Base-by-base conservation (phyloP, 2,113 vertebrate genomes). In the Antigone vipio region DNA sequence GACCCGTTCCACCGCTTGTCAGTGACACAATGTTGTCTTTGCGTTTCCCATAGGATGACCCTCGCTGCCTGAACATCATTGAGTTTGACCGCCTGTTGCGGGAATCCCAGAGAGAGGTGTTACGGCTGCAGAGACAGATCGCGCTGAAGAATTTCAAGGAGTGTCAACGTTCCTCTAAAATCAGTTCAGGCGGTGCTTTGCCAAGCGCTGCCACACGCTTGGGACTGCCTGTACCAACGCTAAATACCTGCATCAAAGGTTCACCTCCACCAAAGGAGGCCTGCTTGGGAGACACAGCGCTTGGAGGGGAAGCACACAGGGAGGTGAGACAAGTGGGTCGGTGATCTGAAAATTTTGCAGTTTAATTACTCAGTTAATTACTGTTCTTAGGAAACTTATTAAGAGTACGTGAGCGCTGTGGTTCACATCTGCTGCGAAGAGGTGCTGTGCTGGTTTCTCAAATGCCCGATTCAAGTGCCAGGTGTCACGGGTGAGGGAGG, bases 51-150 rank as follows among this genome's bases (percentile, higher is more conserved):
- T 73, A 98, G 98, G 97, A 98, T 2, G 94, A 97, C 64, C 96
- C 95, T 92, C 97, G 69, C 94, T 98, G 98, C 76, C 97, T 98
- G 58, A 98, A 97, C 9, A 19, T 98, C 94, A 88, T 91, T 23
- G 98, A 99, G 92, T 99, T 99, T 15, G 99, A 99, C 93, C 98
- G 98, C 67, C 98, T 99, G 85, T 97, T 99, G 78, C 98, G 98
- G 58, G 99, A 99, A 93, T 99, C 99, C 78, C 99, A 99, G 97
- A 98, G 97, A 73, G 99, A 99, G 97, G 99, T 99, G 74, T 74
- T 99, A 81, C 98, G 99, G 68, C 98, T 99, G 75, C 99, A 99
- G 98, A 98, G 99, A 56, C 99, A 99, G 97, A 99, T 99, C 3
- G 99, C 99, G 0, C 97, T 99, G 82, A 98, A 98, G 91, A 98